A percentile compares a stretch with the other conserved stretches of the same genome.
phyloP scores from a whole-genome alignment of 1,140 invertebrate genomes.

The Apis mellifera region DNA sequence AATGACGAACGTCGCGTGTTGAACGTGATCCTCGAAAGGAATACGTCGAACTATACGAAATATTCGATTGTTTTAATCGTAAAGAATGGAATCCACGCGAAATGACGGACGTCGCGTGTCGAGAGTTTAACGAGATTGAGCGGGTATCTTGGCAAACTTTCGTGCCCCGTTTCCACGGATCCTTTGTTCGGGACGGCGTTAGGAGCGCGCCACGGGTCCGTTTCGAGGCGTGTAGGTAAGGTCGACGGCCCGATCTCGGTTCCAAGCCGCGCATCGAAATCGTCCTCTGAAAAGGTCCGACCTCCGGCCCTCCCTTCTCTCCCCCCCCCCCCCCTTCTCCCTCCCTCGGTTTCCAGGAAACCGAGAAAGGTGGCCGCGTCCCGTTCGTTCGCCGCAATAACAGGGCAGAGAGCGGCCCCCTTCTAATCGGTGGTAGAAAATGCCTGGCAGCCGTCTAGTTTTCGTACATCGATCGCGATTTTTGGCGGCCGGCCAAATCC shows the following conservation, averaged over 20 bases:
- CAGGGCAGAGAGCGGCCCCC: neutral
- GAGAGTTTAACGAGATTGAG: no score
- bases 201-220: neutral
- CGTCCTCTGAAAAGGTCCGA: conserved; percentile 20
- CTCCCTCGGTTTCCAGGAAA: conserved; percentile 25
- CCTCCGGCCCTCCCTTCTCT: neutral
- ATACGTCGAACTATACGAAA: no score
- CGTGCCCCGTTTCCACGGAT: neutral
- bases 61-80: no score
- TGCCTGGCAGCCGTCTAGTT: conserved; percentile 39
- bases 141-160: neutral
- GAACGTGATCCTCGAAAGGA: no score
- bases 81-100: neutral
- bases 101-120: no score
- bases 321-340: no score
- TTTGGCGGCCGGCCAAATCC: conserved; percentile 51
- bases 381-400: conserved; percentile 15
- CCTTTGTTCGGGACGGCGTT: conserved; percentile 13
- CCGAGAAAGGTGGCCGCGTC: neutral
- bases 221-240: conserved; percentile 22
- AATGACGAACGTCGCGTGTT: no score
- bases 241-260: conserved; percentile 36
- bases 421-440: conserved; percentile 14
- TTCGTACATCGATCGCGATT: conserved; percentile 53
- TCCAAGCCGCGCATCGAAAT: conserved; percentile 17